phyloP scores from a whole-genome alignment of 35 echinoderm and acorn worm species.

The Apostichopus parvimensis region DNA sequence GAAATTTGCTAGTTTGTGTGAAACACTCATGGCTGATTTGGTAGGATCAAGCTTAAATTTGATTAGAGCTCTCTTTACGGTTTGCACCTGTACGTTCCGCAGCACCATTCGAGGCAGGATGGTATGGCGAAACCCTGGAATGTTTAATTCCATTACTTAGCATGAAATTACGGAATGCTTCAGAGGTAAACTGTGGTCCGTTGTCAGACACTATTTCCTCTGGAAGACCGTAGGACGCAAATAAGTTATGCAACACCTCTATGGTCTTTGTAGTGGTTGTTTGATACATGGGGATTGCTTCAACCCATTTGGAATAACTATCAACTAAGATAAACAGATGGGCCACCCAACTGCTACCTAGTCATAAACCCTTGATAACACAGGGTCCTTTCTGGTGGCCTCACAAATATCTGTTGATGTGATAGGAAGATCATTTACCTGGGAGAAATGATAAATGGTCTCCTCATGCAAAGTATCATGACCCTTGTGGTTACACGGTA shows the following conservation, averaged over 20 bases:
- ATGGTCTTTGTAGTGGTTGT: background rate
- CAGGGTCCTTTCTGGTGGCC: constrained; percentile 21
- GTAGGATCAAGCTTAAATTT: constrained; percentile 16
- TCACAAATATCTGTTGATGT: constrained; percentile 24
- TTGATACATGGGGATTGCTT: background rate
- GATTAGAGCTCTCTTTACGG: constrained; percentile 41
- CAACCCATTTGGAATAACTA: too few relatives aligned
- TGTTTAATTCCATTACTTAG: constrained; percentile 46
- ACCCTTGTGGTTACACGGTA: background rate
- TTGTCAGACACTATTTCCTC: constrained; percentile 69
- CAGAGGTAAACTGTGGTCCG: constrained; percentile 65
- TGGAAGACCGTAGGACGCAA: constrained; percentile 31
- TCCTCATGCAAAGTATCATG: background rate
- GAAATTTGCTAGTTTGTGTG: constrained; percentile 39
- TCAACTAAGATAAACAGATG: too few relatives aligned
- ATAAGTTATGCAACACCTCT: background rate
- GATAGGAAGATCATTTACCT: constrained; percentile 30
- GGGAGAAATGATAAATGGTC: constrained; percentile 14
- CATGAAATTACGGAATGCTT: constrained; percentile 63
- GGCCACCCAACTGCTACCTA: constrained; percentile 47
- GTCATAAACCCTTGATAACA: constrained; percentile 56
- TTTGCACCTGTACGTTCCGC: constrained; percentile 66
- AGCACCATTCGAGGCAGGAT: constrained; percentile 53
- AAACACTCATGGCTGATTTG: background rate
- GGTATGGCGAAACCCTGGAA: constrained; percentile 34